phyloP scores from a whole-genome alignment of 2,797 vertebrate species.

The Notoglanidium macrostoma region DNA sequence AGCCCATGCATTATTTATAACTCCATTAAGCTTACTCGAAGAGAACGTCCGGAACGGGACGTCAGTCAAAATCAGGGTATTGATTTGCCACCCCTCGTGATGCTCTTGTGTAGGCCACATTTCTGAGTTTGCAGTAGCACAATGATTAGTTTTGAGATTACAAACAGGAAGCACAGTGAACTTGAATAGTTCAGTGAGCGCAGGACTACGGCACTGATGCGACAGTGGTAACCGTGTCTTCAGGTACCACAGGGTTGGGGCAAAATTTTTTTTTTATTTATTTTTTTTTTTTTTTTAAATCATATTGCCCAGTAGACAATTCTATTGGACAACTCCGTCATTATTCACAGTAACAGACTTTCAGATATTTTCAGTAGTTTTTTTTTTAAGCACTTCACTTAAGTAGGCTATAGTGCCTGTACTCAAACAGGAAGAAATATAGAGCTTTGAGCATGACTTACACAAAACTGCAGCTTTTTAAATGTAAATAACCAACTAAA shows the following conservation, averaged over 20 bases:
- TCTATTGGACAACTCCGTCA: too few relatives aligned
- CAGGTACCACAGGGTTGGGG: too few relatives aligned
- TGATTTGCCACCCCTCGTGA: slow-evolving; percentile 31
- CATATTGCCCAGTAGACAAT: too few relatives aligned
- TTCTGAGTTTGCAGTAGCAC: slow-evolving; percentile 23
- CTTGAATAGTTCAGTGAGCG: not conserved
- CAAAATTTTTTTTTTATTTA: not conserved
- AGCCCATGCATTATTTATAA: slow-evolving; percentile 58
- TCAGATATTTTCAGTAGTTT: too few relatives aligned
- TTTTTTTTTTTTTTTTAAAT: not conserved
- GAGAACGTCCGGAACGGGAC: slow-evolving; percentile 25
- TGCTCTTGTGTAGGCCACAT: slow-evolving; percentile 7
- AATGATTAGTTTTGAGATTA: not conserved
- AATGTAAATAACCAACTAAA: too few relatives aligned
- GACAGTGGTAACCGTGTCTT: not conserved
- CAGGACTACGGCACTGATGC: not conserved
- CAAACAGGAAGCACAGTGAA: not conserved
- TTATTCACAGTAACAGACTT: too few relatives aligned
- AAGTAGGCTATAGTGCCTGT: not conserved
- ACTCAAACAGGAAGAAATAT: not conserved
- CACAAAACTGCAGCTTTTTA: not conserved
- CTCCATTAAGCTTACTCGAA: slow-evolving; percentile 44
- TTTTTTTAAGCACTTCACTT: not conserved
- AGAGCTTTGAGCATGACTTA: not conserved
- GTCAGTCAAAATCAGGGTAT: slow-evolving; percentile 50